Base-by-base conservation (phyloP, 64 coral and sea anemone genomes). In the Catalaphyllia jardinei region DNA sequence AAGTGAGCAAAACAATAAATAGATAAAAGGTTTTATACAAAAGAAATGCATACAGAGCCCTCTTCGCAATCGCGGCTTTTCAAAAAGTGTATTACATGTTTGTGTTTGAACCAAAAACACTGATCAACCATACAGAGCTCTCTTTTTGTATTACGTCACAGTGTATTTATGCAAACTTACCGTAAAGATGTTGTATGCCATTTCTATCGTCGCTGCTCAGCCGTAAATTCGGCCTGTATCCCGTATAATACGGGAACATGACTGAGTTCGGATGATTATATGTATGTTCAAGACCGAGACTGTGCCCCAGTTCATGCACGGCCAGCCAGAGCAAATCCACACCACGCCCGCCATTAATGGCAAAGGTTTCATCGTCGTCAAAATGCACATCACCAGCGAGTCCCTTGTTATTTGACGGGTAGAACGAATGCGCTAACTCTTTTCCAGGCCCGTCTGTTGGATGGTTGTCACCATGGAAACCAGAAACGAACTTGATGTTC, bases 391-490 rank as follows among this genome's bases (percentile, higher is more conserved):
- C 89, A n/a, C 89, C 89, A 60, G 31, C 63, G 69, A 86, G 57
- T 22, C 79, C 79, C 0, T 4, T 30, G 57, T 81, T 81, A 5
- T 81, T 59, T 62, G 29, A 5, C 1, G 93, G 93, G 29, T 46
- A 91, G 62, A 95, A 95, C 7, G 93, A 89, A 83, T 95, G 93
- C 17, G 93, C 93, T 1, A 95, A 39, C 8, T 67, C 82, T 7
- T 46, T 39, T 10, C 89, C 84, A 13, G 89, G 77, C 22, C 93
- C 89, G 24, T 95, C 93, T 46, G 91, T 91, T 31, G 93, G 83
- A 77, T 91, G 88, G 4, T 60, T 88, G 60, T 98, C 95, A 61
- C 83, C 92, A 76, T 98, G 95, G 22, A 62, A 59, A 74, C 89
- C 82, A 20, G 52, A 71, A 8, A 54, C 57, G 80, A 98, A 98